Evolutionary conservation across 2,797 vertebrate genomes (phyloP).

Genomic region (Tapirus indicus): DNA sequence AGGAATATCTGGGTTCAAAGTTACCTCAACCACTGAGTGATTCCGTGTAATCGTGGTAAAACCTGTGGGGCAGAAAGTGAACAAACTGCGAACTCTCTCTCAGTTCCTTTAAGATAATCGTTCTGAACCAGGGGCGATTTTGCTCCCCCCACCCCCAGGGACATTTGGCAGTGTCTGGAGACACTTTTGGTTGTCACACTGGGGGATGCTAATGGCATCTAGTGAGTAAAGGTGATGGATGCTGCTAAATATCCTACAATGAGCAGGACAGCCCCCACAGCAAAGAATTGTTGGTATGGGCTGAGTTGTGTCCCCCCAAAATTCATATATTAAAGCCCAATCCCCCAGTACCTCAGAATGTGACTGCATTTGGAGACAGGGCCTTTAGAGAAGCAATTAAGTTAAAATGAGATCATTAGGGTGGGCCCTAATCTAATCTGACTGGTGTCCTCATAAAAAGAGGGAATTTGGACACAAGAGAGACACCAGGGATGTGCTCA

Average conservation of each 20-base stretch:
- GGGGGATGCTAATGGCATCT: background rate
- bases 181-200: background rate
- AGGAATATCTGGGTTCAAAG: conserved; percentile 4
- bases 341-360: background rate
- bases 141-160: background rate
- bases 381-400: background rate
- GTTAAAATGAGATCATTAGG: background rate
- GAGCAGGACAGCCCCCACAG: background rate
- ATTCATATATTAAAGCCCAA: background rate
- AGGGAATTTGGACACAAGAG: background rate
- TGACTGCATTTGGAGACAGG: background rate
- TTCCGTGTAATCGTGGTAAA: background rate
- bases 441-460: background rate
- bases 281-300: background rate
- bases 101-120: background rate
- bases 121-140: background rate
- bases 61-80: background rate
- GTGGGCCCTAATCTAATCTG: background rate
- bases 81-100: background rate
- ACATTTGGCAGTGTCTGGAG: background rate
- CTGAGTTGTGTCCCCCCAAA: background rate
- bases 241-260: too few relatives aligned
- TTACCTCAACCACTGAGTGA: background rate
- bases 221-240: background rate
- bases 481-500: background rate